Percentiles rank a stretch among this genome's conserved stretches.
Conservation (phyloP, 2,888 invertebrate genomes). For the Brachyptera risi region DNA sequence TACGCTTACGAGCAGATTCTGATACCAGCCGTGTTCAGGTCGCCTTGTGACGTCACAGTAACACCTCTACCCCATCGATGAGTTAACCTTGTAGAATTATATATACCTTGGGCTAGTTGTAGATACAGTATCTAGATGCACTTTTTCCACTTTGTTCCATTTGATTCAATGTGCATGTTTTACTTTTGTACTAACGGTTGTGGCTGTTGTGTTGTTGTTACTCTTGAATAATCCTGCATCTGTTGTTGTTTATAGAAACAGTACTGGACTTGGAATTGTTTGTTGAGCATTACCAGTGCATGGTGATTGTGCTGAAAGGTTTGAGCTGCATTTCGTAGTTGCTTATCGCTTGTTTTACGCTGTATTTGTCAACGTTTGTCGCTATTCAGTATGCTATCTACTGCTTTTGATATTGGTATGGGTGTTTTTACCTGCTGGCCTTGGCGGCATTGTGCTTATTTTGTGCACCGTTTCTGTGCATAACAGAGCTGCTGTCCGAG, state of each 20-base stretch:
- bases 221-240: no score
- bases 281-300: constrained; percentile 33
- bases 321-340: constrained; percentile 29
- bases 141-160: not conserved
- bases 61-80: no score
- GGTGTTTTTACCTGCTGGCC: not conserved
- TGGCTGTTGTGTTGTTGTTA: constrained; percentile 2
- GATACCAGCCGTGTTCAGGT: no score
- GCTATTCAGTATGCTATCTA: not conserved
- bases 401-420: not conserved
- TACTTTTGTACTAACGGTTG: constrained; percentile 14
- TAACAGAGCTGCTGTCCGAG: constrained; percentile 37
- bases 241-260: constrained; percentile 35
- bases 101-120: no score
- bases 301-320: constrained; percentile 36
- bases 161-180: not conserved
- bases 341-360: not conserved
- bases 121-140: no score
- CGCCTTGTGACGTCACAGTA: no score
- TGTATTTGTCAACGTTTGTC: constrained; percentile 1
- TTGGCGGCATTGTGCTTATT: no score
- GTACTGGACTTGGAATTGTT: constrained; percentile 28
- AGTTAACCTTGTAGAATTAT: no score
- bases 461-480: no score
- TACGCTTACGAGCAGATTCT: no score